Evolutionary conservation across 2,113 vertebrate species (phyloP), one percentile per base, ranked within the genome.

Genomic region (Aramus guarauna): DNA sequence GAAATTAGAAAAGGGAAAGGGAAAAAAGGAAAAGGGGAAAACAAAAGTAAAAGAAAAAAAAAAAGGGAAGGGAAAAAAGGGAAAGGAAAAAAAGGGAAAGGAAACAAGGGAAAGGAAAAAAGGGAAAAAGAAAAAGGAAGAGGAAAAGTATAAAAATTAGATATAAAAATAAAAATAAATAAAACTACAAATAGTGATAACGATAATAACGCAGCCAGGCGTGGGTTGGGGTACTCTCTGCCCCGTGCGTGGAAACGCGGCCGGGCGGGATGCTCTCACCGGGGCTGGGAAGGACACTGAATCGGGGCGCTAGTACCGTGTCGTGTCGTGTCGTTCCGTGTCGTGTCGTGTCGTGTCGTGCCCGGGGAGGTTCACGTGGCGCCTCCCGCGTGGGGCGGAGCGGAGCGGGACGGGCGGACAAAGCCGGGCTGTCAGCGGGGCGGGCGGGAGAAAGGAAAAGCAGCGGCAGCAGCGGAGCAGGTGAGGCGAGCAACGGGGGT

Each of bases 341-440:
- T 13, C 11, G 22, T 9, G 52, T 30, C 52, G 13, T 0, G 56
- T 76, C 58, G 43, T 9, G 71, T 75, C 43, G 43, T 53, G 80
- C 77, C 91, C 89, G 62, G 78, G 32, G 84, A 68, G 39, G 67
- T 7, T 79, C 87, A 71, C 83, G 92, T 18, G 86, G 92, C 96
- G 8, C 89, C 88, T 87, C 94, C 95, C 91, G 97, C 90, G 73
- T n/a, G 85, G 96, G 94, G 96, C 95, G 91, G 94, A 21, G 95
- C 91, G 74, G 18, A 21, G 63, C 55, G 53, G 27, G 58, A 88
- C 94, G 97, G 96, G 97, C 92, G 96, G 97, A 97, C 98, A 98
- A 98, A 98, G 98, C 97, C 97, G 96, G 91, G 97, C 97, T 97
- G 97, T 95, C 97, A 84, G 93, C 64, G 68, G 43, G 84, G 82